Evolutionary conservation across 2,888 invertebrate species (phyloP).

Genomic region (Steinernema carpocapsae): DNA sequence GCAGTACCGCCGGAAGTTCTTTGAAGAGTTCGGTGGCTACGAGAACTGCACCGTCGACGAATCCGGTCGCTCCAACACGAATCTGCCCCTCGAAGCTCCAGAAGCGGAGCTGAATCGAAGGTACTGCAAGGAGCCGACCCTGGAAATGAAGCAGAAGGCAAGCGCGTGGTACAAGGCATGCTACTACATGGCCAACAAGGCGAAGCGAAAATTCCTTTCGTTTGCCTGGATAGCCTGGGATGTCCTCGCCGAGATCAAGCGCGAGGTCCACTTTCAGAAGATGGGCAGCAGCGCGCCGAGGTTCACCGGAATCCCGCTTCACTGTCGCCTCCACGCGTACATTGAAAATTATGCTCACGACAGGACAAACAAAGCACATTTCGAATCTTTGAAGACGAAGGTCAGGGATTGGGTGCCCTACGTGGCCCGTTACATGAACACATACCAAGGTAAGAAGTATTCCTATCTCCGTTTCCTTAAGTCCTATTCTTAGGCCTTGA

Average conservation of each 20-base stretch:
- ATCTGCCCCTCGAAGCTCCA: neutral
- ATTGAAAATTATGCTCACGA: neutral
- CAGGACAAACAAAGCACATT: neutral
- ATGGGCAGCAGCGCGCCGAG: no score
- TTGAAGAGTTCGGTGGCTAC: constrained; percentile 5
- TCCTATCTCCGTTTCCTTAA: neutral
- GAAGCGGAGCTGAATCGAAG: constrained; percentile 1
- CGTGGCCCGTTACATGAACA: neutral
- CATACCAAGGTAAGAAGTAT: neutral
- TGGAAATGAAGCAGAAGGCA: constrained; percentile 48
- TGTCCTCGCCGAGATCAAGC: neutral
- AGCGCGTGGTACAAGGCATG: constrained; percentile 50
- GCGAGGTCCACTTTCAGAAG: no score
- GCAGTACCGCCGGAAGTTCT: neutral
- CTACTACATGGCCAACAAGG: neutral
- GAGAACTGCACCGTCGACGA: neutral
- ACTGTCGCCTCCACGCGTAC: neutral
- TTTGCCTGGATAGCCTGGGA: constrained; percentile 16
- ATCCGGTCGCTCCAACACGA: neutral
- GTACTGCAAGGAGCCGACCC: constrained; percentile 37
- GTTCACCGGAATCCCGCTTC: neutral
- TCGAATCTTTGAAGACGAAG: neutral
- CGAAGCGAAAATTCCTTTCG: neutral
- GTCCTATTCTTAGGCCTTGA: neutral
- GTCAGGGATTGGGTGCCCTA: neutral